Evolutionary conservation across 2,113 vertebrate genomes (phyloP).

Genomic region (Desmodus rotundus): DNA sequence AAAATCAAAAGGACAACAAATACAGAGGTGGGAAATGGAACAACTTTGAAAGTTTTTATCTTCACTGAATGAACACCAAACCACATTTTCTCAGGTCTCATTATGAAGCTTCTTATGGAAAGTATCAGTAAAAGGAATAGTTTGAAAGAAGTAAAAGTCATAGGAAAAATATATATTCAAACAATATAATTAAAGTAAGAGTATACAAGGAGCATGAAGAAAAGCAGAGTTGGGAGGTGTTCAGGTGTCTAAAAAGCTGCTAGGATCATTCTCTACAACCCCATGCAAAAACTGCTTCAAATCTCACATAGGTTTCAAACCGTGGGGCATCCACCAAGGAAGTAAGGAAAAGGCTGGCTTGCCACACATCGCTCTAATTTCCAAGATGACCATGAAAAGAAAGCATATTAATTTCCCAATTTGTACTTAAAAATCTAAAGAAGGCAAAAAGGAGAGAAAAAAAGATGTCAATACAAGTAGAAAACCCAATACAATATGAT

Average conservation of each 20-base stretch:
- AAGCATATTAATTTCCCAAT: background rate
- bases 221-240: background rate
- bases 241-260: background rate
- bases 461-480: background rate
- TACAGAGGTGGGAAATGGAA: background rate
- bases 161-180: background rate
- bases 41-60: background rate
- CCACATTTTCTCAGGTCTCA: background rate
- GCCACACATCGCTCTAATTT: background rate
- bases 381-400: background rate
- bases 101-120: background rate
- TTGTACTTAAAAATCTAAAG: background rate
- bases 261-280: background rate
- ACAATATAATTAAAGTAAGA: background rate
- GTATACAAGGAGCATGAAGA: fast-evolving
- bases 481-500: background rate
- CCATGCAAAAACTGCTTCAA: background rate
- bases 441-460: background rate
- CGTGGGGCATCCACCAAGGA: background rate
- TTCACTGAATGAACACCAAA: background rate
- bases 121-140: background rate
- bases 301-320: background rate
- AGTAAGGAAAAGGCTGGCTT: background rate
- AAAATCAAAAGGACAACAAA: background rate
- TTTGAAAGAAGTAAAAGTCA: background rate